Conservation (phyloP, 2,888 invertebrate genomes). For the Unio delphinus region DNA sequence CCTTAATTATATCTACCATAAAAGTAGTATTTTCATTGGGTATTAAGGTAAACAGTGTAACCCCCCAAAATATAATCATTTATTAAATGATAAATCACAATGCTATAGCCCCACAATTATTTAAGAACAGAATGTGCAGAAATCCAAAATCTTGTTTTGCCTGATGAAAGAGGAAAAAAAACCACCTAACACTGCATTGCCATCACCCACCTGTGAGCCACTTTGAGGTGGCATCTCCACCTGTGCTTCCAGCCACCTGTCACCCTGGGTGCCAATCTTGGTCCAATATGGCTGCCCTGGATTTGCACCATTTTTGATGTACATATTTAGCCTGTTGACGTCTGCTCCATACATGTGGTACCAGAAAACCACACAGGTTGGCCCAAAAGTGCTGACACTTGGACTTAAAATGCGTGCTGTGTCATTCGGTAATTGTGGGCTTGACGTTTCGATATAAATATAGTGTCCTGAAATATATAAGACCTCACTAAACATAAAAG, state of each 20-base stretch:
- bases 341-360: slow-evolving; percentile 68
- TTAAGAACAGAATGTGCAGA: no score
- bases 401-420: slow-evolving; percentile 57
- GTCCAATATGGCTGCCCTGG: slow-evolving; percentile 40
- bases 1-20: no score
- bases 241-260: slow-evolving; percentile 49
- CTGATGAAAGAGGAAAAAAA: not conserved
- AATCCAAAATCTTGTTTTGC: not conserved
- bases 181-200: not conserved
- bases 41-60: no score
- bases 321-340: slow-evolving; percentile 56
- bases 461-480: slow-evolving; percentile 54
- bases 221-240: slow-evolving; percentile 30
- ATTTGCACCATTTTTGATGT: slow-evolving; percentile 24
- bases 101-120: no score
- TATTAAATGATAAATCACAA: no score
- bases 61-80: no score
- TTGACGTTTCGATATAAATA: slow-evolving; percentile 60
- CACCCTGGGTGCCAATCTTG: slow-evolving; percentile 47
- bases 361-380: slow-evolving; percentile 65
- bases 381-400: slow-evolving; percentile 24
- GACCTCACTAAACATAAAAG: no score
- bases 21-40: no score
- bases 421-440: slow-evolving; percentile 29
- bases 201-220: slow-evolving; percentile 15